Evolutionary conservation across 1,140 invertebrate species (phyloP).

Genomic region (Aethina tumida): DNA sequence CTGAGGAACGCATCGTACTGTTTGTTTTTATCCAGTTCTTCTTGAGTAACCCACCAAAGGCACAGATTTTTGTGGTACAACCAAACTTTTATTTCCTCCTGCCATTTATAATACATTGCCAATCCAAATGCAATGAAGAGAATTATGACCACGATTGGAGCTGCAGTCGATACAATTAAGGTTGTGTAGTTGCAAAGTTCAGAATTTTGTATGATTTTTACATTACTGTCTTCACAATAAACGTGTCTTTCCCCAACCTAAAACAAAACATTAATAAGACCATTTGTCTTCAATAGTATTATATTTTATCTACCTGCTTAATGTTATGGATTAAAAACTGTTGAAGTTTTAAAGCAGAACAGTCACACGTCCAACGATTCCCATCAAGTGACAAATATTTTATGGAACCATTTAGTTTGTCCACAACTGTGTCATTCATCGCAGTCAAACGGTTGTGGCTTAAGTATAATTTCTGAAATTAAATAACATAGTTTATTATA

Average conservation of each 20-base stretch:
- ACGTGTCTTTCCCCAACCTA: conserved; percentile 20
- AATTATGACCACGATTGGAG: conserved; percentile 8
- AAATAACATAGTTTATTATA: background rate
- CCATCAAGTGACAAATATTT: conserved; percentile 19
- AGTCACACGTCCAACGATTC: conserved; percentile 29
- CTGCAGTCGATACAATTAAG: conserved; percentile 3
- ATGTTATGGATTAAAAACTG: conserved; percentile 14
- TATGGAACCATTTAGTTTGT: conserved; percentile 16
- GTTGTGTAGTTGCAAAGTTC: conserved; percentile 8
- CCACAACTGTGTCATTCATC: conserved; percentile 16
- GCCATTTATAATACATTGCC: conserved; percentile 52
- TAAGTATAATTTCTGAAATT: conserved; percentile 22
- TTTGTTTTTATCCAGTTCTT: conserved; percentile 67
- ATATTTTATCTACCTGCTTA: conserved; percentile 12
- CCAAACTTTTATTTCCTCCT: conserved; percentile 58
- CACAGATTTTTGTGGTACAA: conserved; percentile 54
- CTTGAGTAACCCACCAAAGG: conserved; percentile 56
- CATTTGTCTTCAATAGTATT: background rate
- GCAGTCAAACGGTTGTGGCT: conserved; percentile 20
- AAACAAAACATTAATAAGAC: conserved; percentile 17
- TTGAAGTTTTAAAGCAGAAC: conserved; percentile 13
- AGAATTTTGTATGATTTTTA: conserved; percentile 15
- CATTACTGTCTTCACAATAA: conserved; percentile 11
- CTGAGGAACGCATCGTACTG: conserved; percentile 81
- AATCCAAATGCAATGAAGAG: conserved; percentile 7